Evolutionary conservation across 2,888 invertebrate genomes (phyloP).

Genomic region (Tubulanus polymorphus): DNA sequence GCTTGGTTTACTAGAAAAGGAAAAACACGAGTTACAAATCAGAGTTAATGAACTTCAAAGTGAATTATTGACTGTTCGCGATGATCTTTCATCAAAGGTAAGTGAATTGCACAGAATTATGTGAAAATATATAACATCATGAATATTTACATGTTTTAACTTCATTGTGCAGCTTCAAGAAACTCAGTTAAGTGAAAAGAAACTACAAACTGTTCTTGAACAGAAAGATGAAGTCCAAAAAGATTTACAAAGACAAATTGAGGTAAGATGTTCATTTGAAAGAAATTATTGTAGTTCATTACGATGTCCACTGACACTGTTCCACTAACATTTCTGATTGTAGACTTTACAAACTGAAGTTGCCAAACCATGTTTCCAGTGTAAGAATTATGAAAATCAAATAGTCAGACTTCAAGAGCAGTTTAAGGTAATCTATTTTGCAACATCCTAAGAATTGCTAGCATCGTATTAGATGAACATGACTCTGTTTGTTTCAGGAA

Average conservation of each 20-base stretch:
- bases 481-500: no score
- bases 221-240: neutral
- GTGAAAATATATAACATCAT: no score
- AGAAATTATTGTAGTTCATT: no score
- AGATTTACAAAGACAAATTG: neutral
- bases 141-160: no score
- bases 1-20: neutral
- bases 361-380: neutral
- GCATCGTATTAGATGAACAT: no score
- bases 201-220: neutral
- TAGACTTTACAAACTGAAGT: neutral
- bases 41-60: neutral
- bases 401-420: constrained; percentile 1
- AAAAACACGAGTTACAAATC: neutral
- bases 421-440: neutral
- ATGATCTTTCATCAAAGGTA: neutral
- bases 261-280: no score
- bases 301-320: no score
- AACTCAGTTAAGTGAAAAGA: neutral
- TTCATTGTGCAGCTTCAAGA: neutral
- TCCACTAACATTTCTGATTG: neutral
- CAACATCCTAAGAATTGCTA: neutral
- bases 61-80: neutral
- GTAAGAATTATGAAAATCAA: constrained; percentile 4
- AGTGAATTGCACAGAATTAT: no score